phyloP scores from a whole-genome alignment of 2,113 vertebrate species.

The Passerina amoena region DNA sequence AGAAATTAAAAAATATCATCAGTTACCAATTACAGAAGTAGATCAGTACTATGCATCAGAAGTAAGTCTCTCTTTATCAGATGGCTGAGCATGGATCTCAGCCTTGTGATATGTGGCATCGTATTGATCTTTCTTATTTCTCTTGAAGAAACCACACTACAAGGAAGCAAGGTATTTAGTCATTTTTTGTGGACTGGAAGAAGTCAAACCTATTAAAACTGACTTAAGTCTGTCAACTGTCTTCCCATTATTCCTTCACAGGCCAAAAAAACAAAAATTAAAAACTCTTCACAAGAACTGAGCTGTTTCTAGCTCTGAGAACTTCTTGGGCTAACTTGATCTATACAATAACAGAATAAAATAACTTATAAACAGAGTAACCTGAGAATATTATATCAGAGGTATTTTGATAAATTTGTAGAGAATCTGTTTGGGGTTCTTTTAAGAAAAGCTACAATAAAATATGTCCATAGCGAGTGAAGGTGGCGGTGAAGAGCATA shows the following conservation, averaged over 20 bases:
- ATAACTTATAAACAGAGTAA: background rate
- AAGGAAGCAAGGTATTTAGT: slow-evolving; percentile 87
- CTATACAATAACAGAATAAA: background rate
- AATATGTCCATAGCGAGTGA: background rate
- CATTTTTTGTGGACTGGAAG: slow-evolving; percentile 69
- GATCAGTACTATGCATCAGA: slow-evolving; percentile 93
- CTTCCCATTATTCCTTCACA: background rate
- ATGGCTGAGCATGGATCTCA: slow-evolving; percentile 98
- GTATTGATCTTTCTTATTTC: slow-evolving; percentile 92
- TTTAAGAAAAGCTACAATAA: background rate
- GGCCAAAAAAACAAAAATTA: background rate
- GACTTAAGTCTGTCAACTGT: background rate
- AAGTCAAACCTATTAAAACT: background rate
- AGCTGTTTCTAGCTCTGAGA: background rate
- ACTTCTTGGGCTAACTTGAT: background rate
- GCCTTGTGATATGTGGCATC: slow-evolving; percentile 97
- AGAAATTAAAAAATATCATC: slow-evolving; percentile 73
- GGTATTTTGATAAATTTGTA: background rate
- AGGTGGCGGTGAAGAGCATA: background rate
- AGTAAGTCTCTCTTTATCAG: slow-evolving; percentile 98
- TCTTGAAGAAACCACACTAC: slow-evolving; percentile 99
- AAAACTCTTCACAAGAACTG: background rate
- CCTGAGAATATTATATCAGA: background rate
- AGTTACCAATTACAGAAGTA: slow-evolving; percentile 90
- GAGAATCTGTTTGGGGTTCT: background rate